Evolutionary conservation across 2,888 invertebrate genomes (phyloP).

Genomic region (Stenodera caucasica): DNA sequence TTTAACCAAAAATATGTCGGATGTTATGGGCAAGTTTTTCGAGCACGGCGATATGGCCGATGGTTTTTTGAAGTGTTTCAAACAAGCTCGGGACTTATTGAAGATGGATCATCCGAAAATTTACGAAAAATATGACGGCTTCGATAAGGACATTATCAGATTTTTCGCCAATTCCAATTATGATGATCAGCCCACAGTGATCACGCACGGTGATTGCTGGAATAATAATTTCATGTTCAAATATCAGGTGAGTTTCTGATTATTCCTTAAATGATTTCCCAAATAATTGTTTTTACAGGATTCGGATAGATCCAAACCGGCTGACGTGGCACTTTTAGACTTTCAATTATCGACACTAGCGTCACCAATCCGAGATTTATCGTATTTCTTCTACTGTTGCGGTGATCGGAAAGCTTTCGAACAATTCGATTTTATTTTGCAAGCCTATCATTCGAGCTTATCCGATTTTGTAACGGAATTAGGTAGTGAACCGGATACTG

Average conservation of each 20-base stretch:
- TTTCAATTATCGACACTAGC: constrained; percentile 39
- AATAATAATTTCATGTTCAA: constrained; percentile 32
- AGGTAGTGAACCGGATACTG: constrained; percentile 30
- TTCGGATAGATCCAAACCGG: constrained; percentile 26
- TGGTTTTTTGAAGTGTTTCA: constrained; percentile 23
- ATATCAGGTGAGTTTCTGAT: constrained; percentile 26
- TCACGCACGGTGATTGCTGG: constrained; percentile 32
- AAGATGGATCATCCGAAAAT: constrained; percentile 13
- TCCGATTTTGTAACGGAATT: constrained; percentile 33
- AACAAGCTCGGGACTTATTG: constrained; percentile 28
- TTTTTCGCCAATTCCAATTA: constrained; percentile 21
- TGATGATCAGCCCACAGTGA: constrained; percentile 9
- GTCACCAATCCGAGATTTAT: constrained; percentile 40
- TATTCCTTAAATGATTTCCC: neutral
- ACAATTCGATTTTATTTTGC: constrained; percentile 37
- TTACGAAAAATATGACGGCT: constrained; percentile 29
- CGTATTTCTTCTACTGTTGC: constrained; percentile 41
- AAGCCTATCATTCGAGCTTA: constrained; percentile 37
- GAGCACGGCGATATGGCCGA: constrained; percentile 26
- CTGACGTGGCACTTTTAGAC: constrained; percentile 40
- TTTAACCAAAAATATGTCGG: constrained; percentile 34
- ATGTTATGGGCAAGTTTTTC: constrained; percentile 35
- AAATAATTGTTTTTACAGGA: constrained; percentile 30
- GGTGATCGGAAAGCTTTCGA: constrained; percentile 34
- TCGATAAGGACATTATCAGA: constrained; percentile 24